Base-by-base conservation (phyloP, 2,888 invertebrate species). In the Ryuthela nishihirai region DNA sequence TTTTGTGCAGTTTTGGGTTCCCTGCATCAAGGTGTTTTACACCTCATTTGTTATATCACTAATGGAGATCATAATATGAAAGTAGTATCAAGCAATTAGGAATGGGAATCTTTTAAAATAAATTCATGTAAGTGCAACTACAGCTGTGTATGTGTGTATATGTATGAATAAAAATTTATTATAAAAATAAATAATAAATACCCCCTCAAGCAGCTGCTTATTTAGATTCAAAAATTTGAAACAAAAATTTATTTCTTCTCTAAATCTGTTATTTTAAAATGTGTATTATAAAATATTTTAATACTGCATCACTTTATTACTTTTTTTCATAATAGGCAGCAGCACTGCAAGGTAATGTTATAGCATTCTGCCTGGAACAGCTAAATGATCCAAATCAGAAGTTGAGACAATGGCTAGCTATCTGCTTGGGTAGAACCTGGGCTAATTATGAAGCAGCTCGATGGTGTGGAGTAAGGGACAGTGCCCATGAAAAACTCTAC, bases 381-480 rank as follows among this genome's bases (percentile, higher is more conserved):
- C 78, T 97, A 64, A 79, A 80, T 40, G 88, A 87, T 72, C 78
- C 82, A 40, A 81, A 80, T 70, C 80, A 82, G 64, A 75, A 82
- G 48, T 64, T 76, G 35, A 67, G 73, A 26, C 69, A 68, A 52
- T 99, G 98, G 98, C 80, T 94, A 59, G 88, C 91, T 63, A 83
- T 98, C 64, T 92, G 92, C 72, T 81, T 99, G 65, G 97, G 92
- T 23, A 81, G 86, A 54, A 79, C 92, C 65, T 95, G 95, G 95
- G 85, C 88, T 69, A 85, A 87, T 71, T 89, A 85, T 72, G 89
- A 91, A 69, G 83, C 84, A 70, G 88, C 88, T 5, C 81, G 90
- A 65, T 97, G 98, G 97, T 90, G 90, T 54, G 98, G 94, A 17
- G 95, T 92, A 20, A 79, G 98, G 10, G 94, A 95, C 74, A 84